phyloP scores from a whole-genome alignment of 2,113 vertebrate genomes.

The Labeo rohita region DNA sequence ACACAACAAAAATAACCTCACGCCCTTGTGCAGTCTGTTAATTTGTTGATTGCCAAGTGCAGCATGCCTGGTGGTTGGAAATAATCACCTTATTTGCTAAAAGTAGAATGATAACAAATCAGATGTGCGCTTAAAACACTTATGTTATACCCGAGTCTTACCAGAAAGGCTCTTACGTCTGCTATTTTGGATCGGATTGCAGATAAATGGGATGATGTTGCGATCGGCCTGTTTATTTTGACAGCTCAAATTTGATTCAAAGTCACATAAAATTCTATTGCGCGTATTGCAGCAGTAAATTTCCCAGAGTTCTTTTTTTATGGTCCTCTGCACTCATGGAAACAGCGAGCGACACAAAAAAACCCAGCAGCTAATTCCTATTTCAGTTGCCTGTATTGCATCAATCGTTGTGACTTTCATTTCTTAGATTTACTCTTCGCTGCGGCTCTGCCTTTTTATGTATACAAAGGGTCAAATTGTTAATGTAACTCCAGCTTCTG shows the following conservation, averaged over 20 bases:
- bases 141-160: background rate
- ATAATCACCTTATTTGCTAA: constrained; percentile 22
- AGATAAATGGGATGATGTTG: background rate
- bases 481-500: background rate
- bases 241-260: constrained; percentile 8
- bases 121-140: background rate
- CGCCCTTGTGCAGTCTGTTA: constrained; percentile 43
- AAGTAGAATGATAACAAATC: background rate
- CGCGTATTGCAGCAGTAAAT: constrained; percentile 18
- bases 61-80: constrained; percentile 11
- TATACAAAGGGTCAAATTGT: constrained; percentile 3
- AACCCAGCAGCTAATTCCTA: constrained; percentile 26
- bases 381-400: constrained; percentile 25
- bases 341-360: constrained; percentile 6
- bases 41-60: constrained; percentile 43
- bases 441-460: background rate
- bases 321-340: background rate
- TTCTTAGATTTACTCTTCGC: constrained; percentile 33
- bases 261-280: constrained; percentile 7
- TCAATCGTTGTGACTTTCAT: constrained; percentile 18
- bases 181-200: background rate
- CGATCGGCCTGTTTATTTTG: constrained; percentile 7
- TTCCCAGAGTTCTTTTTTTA: background rate
- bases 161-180: background rate
- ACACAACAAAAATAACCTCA: constrained; percentile 43